Conservation (phyloP, 1,140 invertebrate genomes). For the Tyrophagus putrescentiae region DNA sequence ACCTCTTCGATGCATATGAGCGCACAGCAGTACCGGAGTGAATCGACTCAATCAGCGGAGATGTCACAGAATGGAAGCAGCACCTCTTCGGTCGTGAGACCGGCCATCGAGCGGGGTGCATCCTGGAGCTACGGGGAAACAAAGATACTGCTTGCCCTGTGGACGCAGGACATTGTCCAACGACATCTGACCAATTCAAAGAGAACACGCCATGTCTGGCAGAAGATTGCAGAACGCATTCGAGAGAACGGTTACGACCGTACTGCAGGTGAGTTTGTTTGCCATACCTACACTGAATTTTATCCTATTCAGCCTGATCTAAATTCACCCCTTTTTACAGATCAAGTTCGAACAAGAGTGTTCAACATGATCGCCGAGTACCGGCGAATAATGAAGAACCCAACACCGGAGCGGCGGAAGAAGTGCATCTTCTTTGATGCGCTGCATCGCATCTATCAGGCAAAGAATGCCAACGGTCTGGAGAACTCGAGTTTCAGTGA, state of each 20-base stretch:
- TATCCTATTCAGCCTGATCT: not conserved
- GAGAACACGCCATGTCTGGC: slow-evolving; percentile 23
- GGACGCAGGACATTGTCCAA: slow-evolving; percentile 26
- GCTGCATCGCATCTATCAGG: slow-evolving; percentile 24
- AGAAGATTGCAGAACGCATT: slow-evolving; percentile 24
- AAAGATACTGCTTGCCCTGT: slow-evolving; percentile 22
- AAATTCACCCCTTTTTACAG: slow-evolving; percentile 5
- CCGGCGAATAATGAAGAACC: slow-evolving; percentile 23
- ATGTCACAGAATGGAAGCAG: not conserved
- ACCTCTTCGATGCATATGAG: too few relatives aligned
- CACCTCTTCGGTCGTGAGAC: not conserved
- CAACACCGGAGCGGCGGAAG: slow-evolving; percentile 22
- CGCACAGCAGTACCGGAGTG: too few relatives aligned
- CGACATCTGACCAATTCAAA: slow-evolving; percentile 23
- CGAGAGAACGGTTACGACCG: slow-evolving; percentile 22
- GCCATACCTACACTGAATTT: not conserved
- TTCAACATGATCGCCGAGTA: slow-evolving; percentile 27
- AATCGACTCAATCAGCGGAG: too few relatives aligned
- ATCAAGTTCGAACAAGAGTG: slow-evolving; percentile 25
- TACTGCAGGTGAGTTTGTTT: slow-evolving; percentile 21
- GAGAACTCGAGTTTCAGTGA: slow-evolving; percentile 18
- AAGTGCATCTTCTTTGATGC: slow-evolving; percentile 26
- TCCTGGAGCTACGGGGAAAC: slow-evolving; percentile 24
- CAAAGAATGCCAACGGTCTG: slow-evolving; percentile 19
- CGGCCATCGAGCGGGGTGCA: slow-evolving; percentile 23